These are phyloP conservation scores for Diceros bicornis DNA, from an alignment of 2,797 vertebrate species.

Conservation along the genomic window DNA sequence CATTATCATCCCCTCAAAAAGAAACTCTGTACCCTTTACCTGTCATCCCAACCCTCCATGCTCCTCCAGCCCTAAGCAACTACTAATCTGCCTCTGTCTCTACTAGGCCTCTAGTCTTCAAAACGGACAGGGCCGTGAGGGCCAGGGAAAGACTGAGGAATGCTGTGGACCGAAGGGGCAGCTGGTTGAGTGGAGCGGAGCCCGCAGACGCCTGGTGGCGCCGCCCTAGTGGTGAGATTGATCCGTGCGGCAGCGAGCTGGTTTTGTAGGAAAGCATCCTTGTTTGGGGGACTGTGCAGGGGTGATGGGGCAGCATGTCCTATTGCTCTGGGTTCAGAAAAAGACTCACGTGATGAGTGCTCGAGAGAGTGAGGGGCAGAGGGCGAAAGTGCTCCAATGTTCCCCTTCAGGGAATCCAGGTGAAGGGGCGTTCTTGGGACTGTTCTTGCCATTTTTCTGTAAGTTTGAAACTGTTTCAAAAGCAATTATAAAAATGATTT, in stretches of 20 bases:
- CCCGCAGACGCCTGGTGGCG: background rate
- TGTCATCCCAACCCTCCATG: no score
- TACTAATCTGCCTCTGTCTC: background rate
- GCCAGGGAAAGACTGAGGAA: background rate
- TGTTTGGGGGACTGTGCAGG: background rate
- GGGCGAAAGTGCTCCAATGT: background rate
- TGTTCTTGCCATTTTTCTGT: background rate
- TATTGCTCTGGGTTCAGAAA: background rate
- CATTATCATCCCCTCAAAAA: no score
- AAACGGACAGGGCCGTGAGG: background rate
- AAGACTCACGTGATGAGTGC: background rate
- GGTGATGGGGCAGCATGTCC: background rate
- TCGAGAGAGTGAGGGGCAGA: background rate
- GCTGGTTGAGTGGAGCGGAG: background rate
- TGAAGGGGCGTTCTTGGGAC: background rate
- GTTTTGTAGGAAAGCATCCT: background rate
- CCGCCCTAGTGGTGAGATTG: background rate
- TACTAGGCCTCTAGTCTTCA: background rate
- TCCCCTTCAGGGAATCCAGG: background rate
- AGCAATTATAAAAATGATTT: background rate
- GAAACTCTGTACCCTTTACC: no score
- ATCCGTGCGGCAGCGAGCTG: background rate
- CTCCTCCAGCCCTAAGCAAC: background rate
- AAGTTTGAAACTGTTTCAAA: background rate
- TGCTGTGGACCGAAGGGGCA: background rate